Conservation (phyloP, 2,113 vertebrate species). For the Caretta caretta region DNA sequence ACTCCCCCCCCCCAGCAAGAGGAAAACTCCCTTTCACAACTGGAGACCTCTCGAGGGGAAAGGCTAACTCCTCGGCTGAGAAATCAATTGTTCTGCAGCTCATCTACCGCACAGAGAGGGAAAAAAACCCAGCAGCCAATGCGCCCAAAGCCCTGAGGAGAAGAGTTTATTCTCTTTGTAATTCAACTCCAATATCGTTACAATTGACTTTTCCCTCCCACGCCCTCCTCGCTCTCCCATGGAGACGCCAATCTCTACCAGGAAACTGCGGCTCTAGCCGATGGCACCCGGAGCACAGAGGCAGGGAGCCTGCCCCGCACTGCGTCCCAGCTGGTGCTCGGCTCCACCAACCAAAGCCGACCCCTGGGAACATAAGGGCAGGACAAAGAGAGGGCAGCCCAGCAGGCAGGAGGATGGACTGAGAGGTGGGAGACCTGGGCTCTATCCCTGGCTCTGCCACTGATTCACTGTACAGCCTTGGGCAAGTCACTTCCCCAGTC, state of each 20-base stretch:
- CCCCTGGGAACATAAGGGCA: rapidly evolving
- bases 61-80: background rate
- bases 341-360: too few species aligned
- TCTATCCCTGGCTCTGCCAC: background rate
- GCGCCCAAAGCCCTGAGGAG: background rate
- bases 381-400: background rate
- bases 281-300: rapidly evolving
- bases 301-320: rapidly evolving
- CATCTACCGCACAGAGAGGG: background rate
- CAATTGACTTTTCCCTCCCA: conserved; percentile 13
- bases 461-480: background rate
- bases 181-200: background rate
- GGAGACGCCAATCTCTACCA: background rate
- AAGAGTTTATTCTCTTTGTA: background rate
- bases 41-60: background rate
- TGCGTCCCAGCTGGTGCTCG: rapidly evolving
- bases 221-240: background rate
- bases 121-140: background rate
- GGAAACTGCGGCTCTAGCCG: background rate
- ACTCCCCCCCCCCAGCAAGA: too few species aligned
- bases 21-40: background rate
- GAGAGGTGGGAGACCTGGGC: background rate
- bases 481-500: background rate
- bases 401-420: background rate
- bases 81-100: background rate